These are phyloP conservation scores for Alentia gelatinosa DNA, from an alignment of 2,888 invertebrate species.

Conservation along the genomic window DNA sequence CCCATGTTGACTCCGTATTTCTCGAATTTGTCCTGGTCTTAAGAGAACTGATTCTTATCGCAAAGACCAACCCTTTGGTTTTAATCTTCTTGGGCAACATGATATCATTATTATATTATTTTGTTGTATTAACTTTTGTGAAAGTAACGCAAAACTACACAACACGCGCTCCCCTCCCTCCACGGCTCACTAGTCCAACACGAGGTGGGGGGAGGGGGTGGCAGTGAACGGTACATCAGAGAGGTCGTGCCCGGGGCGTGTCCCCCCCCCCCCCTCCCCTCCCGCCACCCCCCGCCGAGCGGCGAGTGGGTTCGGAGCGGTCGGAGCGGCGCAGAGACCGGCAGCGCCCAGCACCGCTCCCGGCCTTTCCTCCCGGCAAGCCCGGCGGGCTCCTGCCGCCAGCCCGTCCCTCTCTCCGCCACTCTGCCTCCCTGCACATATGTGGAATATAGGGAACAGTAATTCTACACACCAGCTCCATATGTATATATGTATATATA, in stretches of 20 bases:
- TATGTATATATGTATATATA: background rate
- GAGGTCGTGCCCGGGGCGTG: background rate
- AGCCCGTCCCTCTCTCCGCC: background rate
- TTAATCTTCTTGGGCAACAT: too few species aligned
- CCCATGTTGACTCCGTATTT: too few species aligned
- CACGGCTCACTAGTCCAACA: too few species aligned
- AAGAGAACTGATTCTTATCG: too few species aligned
- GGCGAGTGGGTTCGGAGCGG: background rate
- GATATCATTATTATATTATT: too few species aligned
- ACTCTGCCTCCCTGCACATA: background rate
- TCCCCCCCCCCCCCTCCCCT: background rate
- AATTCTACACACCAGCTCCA: background rate
- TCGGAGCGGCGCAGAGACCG: background rate
- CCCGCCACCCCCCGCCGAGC: background rate
- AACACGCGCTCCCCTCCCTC: too few species aligned
- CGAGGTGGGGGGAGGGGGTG: too few species aligned
- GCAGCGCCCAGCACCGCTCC: background rate
- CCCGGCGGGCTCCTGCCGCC: background rate
- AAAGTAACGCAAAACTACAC: too few species aligned
- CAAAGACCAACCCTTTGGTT: too few species aligned
- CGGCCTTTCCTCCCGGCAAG: background rate
- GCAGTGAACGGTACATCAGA: background rate
- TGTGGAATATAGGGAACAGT: background rate
- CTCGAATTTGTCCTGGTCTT: too few species aligned
- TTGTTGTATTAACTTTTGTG: too few species aligned